These are phyloP conservation scores for Acanthopagrus latus DNA, from an alignment of 2,797 vertebrate species.

Conservation along the genomic window DNA sequence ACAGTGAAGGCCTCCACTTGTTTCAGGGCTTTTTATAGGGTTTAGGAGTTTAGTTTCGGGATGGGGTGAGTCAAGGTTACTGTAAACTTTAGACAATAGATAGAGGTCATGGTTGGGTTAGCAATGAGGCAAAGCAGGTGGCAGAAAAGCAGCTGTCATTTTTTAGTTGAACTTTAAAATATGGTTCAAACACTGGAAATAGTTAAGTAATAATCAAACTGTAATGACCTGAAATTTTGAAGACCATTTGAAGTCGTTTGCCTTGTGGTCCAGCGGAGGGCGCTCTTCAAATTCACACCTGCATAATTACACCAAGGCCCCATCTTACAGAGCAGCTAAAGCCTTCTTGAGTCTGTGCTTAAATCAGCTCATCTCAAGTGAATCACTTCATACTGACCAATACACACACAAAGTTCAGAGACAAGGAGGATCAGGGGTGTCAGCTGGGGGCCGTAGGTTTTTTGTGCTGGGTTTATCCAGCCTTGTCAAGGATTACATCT, in stretches of 20 bases:
- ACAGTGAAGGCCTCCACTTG: slow-evolving; percentile 4
- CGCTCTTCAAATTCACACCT: background rate
- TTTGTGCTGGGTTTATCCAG: background rate
- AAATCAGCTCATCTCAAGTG: background rate
- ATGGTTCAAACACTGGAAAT: too few relatives aligned
- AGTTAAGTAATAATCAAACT: too few relatives aligned
- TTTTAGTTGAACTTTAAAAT: too few relatives aligned
- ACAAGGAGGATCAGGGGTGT: background rate
- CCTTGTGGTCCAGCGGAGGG: background rate
- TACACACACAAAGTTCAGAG: background rate
- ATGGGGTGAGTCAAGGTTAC: too few relatives aligned
- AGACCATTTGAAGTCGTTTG: background rate
- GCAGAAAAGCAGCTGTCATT: too few relatives aligned
- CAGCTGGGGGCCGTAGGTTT: background rate
- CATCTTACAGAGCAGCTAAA: background rate
- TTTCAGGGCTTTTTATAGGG: background rate
- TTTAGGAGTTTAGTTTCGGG: too few relatives aligned
- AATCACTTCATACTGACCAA: background rate
- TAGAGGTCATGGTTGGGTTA: too few relatives aligned
- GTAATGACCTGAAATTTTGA: background rate
- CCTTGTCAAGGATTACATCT: background rate
- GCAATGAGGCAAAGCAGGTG: too few relatives aligned
- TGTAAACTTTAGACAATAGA: too few relatives aligned
- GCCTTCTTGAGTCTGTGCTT: too few relatives aligned
- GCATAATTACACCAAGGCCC: background rate